Percentiles rank a stretch among this genome's conserved stretches.
Conservation (phyloP, 1,140 invertebrate genomes). For the Aphelinus atriplicis region DNA sequence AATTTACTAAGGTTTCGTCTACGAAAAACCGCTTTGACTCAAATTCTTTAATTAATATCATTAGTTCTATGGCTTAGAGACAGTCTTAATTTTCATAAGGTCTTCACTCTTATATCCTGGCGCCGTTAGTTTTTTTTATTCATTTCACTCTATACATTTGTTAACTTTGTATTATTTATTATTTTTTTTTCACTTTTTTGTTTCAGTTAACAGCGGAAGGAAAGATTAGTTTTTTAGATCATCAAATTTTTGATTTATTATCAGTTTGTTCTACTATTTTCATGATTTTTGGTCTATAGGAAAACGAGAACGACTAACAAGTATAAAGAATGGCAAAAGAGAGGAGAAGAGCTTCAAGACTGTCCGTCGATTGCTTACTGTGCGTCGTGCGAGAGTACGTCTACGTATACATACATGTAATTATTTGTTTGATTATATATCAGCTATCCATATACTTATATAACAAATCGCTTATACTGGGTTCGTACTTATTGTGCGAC, state of each 20-base stretch:
- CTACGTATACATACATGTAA: conserved; percentile 23
- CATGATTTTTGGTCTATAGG: conserved; percentile 11
- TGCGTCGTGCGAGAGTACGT: conserved; percentile 34
- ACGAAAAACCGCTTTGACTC: conserved; percentile 49
- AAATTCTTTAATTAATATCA: conserved; percentile 50
- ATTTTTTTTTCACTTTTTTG: neutral
- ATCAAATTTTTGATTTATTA: conserved; percentile 36
- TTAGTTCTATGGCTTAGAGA: conserved; percentile 59
- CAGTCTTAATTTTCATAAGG: conserved; percentile 57
- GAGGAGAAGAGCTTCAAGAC: neutral
- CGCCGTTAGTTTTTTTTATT: neutral
- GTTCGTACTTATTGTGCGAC: conserved; percentile 39
- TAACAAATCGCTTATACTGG: conserved; percentile 31
- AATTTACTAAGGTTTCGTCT: conserved; percentile 16
- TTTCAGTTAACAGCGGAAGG: neutral
- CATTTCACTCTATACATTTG: neutral
- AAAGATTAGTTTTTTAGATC: conserved; percentile 8
- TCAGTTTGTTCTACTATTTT: conserved; percentile 1
- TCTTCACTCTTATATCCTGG: conserved; percentile 34
- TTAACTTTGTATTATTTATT: neutral
- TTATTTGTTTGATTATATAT: conserved; percentile 21
- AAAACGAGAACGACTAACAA: neutral
- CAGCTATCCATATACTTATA: conserved; percentile 7
- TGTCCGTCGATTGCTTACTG: conserved; percentile 9
- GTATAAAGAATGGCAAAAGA: neutral